Evolutionary conservation across 1,140 invertebrate species (phyloP).

Genomic region (Drosophila mauritiana): DNA sequence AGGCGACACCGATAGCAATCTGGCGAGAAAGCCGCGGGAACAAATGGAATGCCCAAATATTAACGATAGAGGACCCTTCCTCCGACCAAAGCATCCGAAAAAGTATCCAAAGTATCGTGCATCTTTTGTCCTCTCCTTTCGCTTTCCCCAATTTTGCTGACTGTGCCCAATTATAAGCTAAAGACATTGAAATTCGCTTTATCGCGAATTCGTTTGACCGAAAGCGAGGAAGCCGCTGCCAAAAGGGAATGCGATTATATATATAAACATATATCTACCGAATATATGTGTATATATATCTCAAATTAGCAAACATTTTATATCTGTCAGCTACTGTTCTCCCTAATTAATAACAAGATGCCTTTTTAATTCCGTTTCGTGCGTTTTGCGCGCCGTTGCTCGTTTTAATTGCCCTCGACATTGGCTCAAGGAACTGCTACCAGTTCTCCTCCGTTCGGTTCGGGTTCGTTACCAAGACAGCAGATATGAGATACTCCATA

Average conservation of each 20-base stretch:
- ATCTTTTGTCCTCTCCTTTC: constrained; percentile 35
- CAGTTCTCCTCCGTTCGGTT: constrained; percentile 13
- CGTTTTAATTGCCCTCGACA: constrained; percentile 74
- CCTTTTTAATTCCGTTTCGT: constrained; percentile 83
- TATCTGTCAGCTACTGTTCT: constrained; percentile 84
- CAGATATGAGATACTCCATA: neutral
- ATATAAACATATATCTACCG: neutral
- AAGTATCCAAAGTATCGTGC: constrained; percentile 47
- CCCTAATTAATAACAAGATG: constrained; percentile 84
- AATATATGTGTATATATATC: constrained; percentile 58
- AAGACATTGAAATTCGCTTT: constrained; percentile 81
- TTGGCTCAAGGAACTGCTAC: constrained; percentile 42
- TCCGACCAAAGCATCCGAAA: neutral
- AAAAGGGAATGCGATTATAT: constrained; percentile 26
- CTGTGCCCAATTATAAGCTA: constrained; percentile 79
- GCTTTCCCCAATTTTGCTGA: constrained; percentile 8
- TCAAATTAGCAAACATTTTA: constrained; percentile 84
- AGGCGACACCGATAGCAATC: constrained; percentile 60
- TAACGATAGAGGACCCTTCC: constrained; percentile 70
- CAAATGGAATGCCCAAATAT: constrained; percentile 69
- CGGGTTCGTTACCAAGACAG: constrained; percentile 12
- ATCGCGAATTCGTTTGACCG: constrained; percentile 65
- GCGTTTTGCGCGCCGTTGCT: constrained; percentile 79
- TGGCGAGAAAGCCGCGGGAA: constrained; percentile 47
- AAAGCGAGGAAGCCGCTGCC: constrained; percentile 50